These are phyloP conservation scores for Pipa parva DNA, from an alignment of 2,113 vertebrate species.

Conservation along the genomic window DNA sequence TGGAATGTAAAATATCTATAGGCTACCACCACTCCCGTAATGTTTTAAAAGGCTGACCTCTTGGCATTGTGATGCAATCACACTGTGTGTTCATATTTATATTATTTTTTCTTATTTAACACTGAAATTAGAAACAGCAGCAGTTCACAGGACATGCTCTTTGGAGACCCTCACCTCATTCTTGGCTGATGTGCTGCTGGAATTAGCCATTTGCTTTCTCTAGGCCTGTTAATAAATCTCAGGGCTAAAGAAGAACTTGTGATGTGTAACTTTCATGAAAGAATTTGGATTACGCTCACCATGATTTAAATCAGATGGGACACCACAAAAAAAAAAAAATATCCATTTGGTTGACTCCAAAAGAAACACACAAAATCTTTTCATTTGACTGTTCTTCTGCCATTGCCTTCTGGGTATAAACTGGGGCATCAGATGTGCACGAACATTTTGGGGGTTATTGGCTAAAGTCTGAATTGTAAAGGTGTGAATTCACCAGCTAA, in stretches of 20 bases:
- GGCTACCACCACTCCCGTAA: neutral
- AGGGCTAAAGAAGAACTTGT: conserved; percentile 32
- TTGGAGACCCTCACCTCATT: conserved; percentile 16
- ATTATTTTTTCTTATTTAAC: conserved; percentile 13
- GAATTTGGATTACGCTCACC: conserved; percentile 28
- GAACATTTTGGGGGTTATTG: neutral
- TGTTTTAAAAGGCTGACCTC: conserved; percentile 6
- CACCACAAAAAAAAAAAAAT: conserved; percentile 29
- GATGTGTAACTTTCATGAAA: conserved; percentile 40
- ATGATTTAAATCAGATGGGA: conserved; percentile 37
- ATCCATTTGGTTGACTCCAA: conserved; percentile 12
- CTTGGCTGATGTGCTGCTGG: conserved; percentile 17
- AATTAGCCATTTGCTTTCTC: conserved; percentile 23
- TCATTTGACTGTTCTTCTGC: conserved; percentile 22
- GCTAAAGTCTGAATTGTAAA: no score
- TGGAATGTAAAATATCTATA: no score
- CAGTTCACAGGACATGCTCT: neutral
- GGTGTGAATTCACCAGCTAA: no score
- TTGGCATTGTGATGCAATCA: conserved; percentile 17
- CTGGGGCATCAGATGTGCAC: conserved; percentile 8
- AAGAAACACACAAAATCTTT: conserved; percentile 31
- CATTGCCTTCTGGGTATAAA: neutral
- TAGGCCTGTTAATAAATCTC: conserved; percentile 16
- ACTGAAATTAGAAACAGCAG: conserved; percentile 34
- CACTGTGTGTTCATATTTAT: conserved; percentile 14